These are phyloP conservation scores for Ctenochaetus hawaiiensis DNA, from an alignment of 2,797 vertebrate genomes.

Conservation along the genomic window DNA sequence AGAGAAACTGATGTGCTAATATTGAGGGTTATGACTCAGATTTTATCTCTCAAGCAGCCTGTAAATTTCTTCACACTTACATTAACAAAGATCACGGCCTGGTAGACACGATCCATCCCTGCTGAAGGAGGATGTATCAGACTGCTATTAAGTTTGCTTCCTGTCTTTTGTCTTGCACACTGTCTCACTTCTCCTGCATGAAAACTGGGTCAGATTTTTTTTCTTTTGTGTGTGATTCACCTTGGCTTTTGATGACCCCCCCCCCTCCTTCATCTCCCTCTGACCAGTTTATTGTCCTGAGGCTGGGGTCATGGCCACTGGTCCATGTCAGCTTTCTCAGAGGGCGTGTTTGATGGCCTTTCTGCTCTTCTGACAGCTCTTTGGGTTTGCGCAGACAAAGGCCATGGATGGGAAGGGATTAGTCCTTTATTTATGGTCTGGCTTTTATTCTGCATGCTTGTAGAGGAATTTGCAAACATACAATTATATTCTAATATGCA, in stretches of 20 bases:
- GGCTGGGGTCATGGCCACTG: constrained; percentile 86
- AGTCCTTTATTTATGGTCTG: constrained; percentile 61
- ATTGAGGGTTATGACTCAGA: constrained; percentile 21
- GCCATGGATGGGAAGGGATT: constrained; percentile 64
- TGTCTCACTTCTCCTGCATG: constrained; percentile 29
- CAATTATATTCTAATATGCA: constrained; percentile 57
- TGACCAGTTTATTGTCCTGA: constrained; percentile 73
- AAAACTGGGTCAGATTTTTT: constrained; percentile 51
- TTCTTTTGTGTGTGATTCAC: constrained; percentile 37
- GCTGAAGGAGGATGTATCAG: constrained; percentile 2
- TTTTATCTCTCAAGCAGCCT: constrained; percentile 22
- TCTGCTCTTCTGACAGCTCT: constrained; percentile 92
- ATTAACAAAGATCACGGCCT: constrained; percentile 24
- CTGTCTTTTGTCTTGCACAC: constrained; percentile 29
- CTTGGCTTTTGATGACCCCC: constrained; percentile 40
- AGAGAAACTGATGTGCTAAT: constrained; percentile 15
- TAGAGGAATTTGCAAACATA: constrained; percentile 64
- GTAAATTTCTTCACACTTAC: constrained; percentile 23
- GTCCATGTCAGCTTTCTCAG: constrained; percentile 88
- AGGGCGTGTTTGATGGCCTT: constrained; percentile 90
- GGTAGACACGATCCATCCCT: constrained; percentile 7
- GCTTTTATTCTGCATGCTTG: constrained; percentile 75
- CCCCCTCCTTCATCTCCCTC: constrained; percentile 17
- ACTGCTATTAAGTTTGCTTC: constrained; percentile 21
- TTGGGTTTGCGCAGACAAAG: constrained; percentile 80